Conservation (phyloP, 2,888 invertebrate species). For the Neocrepidodera transversa region DNA sequence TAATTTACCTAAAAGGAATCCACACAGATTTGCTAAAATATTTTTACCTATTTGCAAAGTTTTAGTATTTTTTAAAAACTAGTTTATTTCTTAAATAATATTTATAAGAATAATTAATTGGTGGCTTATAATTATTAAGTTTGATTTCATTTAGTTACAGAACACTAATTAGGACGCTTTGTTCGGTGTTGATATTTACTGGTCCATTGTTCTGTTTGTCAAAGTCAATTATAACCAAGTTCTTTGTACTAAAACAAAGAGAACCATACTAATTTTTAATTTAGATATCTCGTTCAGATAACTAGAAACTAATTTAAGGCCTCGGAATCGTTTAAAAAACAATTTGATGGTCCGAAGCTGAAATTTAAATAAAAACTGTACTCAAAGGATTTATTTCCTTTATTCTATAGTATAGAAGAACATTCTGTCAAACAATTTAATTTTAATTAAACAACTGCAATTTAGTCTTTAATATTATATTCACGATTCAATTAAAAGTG, state of each 20-base stretch:
- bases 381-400: not conserved
- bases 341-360: not conserved
- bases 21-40: too few species aligned
- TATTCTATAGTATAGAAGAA: too few species aligned
- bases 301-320: not conserved
- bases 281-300: conserved; percentile 14
- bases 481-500: not conserved
- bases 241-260: conserved; percentile 4
- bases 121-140: too few species aligned
- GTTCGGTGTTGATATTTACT: not conserved
- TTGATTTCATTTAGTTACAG: not conserved
- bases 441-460: too few species aligned
- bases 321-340: not conserved
- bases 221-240: not conserved
- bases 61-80: too few species aligned
- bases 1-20: too few species aligned
- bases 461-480: too few species aligned
- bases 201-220: conserved; percentile 8
- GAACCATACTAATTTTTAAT: conserved; percentile 12
- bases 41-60: too few species aligned
- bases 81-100: too few species aligned
- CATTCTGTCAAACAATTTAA: too few species aligned
- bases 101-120: too few species aligned
- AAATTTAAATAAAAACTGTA: not conserved
- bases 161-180: conserved; percentile 2